Conservation (phyloP, 2,888 invertebrate species). For the Acronicta alni region DNA sequence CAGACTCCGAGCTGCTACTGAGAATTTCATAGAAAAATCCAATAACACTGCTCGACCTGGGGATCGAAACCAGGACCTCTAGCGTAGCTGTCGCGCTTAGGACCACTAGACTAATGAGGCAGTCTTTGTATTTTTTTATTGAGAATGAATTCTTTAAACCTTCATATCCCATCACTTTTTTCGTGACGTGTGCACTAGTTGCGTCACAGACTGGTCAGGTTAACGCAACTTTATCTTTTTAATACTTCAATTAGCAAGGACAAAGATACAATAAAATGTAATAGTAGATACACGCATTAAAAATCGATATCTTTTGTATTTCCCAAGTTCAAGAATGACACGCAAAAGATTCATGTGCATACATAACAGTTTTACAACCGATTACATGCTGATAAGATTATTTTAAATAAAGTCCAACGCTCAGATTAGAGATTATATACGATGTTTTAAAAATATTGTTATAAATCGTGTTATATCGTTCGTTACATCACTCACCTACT, state of each 20-base stretch:
- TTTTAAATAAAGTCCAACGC: constrained; percentile 1
- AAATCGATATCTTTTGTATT: constrained; percentile 8
- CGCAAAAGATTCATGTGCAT: constrained; percentile 23
- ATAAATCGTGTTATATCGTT: no score
- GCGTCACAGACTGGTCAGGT: background rate
- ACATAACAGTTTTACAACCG: constrained; percentile 32
- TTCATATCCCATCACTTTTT: no score
- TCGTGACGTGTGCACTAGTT: background rate
- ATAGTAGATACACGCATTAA: background rate
- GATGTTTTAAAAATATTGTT: background rate
- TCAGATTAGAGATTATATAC: constrained; percentile 13
- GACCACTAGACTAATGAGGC: no score
- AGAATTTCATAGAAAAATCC: no score
- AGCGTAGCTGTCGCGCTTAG: no score
- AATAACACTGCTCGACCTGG: no score
- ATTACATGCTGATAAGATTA: constrained; percentile 38
- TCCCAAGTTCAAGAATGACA: constrained; percentile 38
- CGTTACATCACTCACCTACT: no score
- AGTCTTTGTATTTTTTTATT: no score
- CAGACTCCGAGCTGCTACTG: no score
- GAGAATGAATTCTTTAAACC: no score
- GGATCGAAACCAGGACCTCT: no score
- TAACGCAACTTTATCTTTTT: constrained; percentile 9
- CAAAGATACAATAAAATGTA: constrained; percentile 18
- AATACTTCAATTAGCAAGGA: constrained; percentile 17